These are phyloP conservation scores for Hormaphis cornu DNA, from an alignment of 1,140 invertebrate genomes.

Conservation along the genomic window DNA sequence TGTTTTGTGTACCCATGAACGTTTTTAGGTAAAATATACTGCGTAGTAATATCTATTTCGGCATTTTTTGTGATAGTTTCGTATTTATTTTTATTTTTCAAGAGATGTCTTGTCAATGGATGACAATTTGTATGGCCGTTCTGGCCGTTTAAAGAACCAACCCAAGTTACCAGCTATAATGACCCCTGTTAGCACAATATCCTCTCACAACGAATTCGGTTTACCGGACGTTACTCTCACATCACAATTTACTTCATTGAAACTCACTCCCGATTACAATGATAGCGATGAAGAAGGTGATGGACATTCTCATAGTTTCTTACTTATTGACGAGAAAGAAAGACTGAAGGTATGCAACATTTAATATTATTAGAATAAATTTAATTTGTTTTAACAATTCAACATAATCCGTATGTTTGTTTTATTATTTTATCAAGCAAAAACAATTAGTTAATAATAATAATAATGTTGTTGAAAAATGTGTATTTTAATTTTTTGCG, in stretches of 20 bases:
- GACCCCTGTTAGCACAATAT: constrained; percentile 13
- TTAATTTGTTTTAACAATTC: background rate
- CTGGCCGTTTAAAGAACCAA: constrained; percentile 13
- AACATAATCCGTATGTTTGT: background rate
- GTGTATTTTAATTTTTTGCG: too few species aligned
- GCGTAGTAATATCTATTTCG: background rate
- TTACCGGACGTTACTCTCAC: constrained; percentile 39
- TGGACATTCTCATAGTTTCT: constrained; percentile 43
- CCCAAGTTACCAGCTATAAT: constrained; percentile 19
- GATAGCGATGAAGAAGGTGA: constrained; percentile 34
- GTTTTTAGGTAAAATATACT: constrained; percentile 5
- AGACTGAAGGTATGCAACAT: constrained; percentile 40
- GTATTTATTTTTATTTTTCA: background rate
- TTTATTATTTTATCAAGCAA: background rate
- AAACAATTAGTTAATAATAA: too few species aligned
- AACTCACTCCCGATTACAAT: constrained; percentile 34
- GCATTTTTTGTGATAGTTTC: background rate
- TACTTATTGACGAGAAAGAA: constrained; percentile 50
- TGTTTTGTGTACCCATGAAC: background rate
- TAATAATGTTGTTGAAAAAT: too few species aligned
- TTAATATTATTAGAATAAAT: background rate
- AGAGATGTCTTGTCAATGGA: constrained; percentile 28
- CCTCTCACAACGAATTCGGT: constrained; percentile 6
- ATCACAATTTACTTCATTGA: constrained; percentile 38
- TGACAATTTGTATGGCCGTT: constrained; percentile 2